Base-by-base conservation (phyloP, 2,888 invertebrate genomes). In the Schrankia costaestrigalis region DNA sequence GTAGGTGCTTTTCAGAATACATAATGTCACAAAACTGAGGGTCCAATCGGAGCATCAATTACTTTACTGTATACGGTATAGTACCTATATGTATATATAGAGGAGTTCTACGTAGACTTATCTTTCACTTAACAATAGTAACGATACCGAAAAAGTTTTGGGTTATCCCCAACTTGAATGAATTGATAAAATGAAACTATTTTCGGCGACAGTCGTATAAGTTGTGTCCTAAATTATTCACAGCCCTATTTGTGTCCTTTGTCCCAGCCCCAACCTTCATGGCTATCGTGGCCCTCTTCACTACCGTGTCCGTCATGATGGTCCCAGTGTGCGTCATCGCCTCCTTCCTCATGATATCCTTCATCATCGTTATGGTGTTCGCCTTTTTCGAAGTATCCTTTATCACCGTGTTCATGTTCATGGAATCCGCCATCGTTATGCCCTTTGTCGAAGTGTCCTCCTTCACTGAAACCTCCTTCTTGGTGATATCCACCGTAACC, bases 361-460 rank as follows among this genome's bases (percentile, higher is more conserved):
- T 93, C 92, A 60, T 94, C 90, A 31, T 94, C 92, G 62, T 93
- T 90, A 71, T 94, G 91, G 68, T 95, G 93, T 37, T 92, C 91
- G 8, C 95, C 95, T 63, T 95, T 92, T 62, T 94, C 93, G 61
- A 92, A 90, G 60, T 92, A 90, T 2, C 94, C 94, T 68, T 95
- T 94, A 71, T 94, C 91, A 24, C 94, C 94, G 44, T 93, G 91
- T 61, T 94, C 92, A 56, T 93, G 93, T 62, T 93, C 93, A 56
- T 94, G 92, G 67, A 92, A 92, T 7, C 91, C 93, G 28, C 92
- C 91, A 52, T 94, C 90, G 56, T 93, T 91, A 71, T 94, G 93
- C 5, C 94, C 94, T 54, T 94, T 94, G 78, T 95, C 93, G 79
- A 93, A 91, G 69, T 93, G 91, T 9, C 93, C 93, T 29, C 95